phyloP scores from a whole-genome alignment of 2,113 vertebrate genomes.

The Brachyhypopomus occidentalis region DNA sequence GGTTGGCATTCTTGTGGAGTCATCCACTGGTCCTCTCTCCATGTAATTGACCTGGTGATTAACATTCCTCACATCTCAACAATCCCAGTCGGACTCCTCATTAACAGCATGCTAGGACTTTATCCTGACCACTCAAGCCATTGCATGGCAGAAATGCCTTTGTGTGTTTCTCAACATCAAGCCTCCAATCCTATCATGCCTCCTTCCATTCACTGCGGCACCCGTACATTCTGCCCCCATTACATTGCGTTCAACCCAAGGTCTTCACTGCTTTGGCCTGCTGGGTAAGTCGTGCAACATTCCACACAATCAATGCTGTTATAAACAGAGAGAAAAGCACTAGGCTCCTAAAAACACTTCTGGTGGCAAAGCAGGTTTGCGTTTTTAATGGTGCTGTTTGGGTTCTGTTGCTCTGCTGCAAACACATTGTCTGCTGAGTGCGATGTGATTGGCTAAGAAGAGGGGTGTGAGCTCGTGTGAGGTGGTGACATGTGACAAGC shows the following conservation, averaged over 20 bases:
- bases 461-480: constrained; percentile 66
- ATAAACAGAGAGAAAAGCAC: not conserved
- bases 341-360: not conserved
- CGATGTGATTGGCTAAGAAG: constrained; percentile 66
- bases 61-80: constrained; percentile 39
- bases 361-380: constrained; percentile 36
- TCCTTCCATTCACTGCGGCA: not conserved
- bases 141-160: constrained; percentile 10
- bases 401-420: constrained; percentile 32
- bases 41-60: constrained; percentile 49
- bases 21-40: not conserved
- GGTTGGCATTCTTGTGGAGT: constrained; percentile 39
- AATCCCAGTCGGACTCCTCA: constrained; percentile 27
- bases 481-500: constrained; percentile 63
- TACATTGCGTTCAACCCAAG: not conserved
- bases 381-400: constrained; percentile 46
- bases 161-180: not conserved
- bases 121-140: not conserved
- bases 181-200: not conserved
- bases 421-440: constrained; percentile 51
- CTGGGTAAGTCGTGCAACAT: not conserved
- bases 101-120: constrained; percentile 22
- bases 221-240: not conserved
- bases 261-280: not conserved
- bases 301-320: not conserved